Percentiles rank a stretch among this genome's conserved stretches.
Conservation (phyloP, 1,140 invertebrate species). For the Lepidurus apus region DNA sequence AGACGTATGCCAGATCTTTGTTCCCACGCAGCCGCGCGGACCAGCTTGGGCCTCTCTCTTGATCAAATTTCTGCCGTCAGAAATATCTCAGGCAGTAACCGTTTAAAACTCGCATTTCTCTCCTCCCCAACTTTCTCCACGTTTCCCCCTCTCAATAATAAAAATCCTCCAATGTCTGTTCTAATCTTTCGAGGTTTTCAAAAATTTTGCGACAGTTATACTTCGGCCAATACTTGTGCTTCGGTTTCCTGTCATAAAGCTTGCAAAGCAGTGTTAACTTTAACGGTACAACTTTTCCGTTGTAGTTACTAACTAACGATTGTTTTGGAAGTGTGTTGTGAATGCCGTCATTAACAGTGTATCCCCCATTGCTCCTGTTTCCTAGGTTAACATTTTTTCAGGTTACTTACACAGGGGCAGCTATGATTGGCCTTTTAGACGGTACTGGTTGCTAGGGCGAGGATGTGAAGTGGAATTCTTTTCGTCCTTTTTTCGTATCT, state of each 20-base stretch:
- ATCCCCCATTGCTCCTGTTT: background rate
- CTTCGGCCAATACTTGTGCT: background rate
- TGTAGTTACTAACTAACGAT: background rate
- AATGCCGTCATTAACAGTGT: background rate
- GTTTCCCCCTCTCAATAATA: background rate
- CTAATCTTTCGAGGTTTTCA: background rate
- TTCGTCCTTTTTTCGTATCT: background rate
- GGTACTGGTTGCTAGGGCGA: background rate
- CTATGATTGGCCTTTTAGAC: background rate
- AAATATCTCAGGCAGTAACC: background rate
- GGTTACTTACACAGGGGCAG: background rate
- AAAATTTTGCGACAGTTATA: background rate
- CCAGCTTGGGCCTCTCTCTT: background rate
- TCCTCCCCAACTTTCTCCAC: background rate
- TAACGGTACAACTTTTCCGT: no score
- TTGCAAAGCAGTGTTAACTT: no score
- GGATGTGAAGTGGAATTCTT: background rate
- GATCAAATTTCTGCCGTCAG: background rate
- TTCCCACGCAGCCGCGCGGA: background rate
- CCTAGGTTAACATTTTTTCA: constrained; percentile 16
- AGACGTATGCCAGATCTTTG: constrained; percentile 15
- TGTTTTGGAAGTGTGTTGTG: background rate
- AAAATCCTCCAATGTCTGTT: background rate
- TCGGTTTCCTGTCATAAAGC: no score
- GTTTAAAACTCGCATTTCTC: background rate